These are phyloP conservation scores for Pachycephala philippinensis DNA, from an alignment of 2,113 vertebrate species.

Conservation along the genomic window DNA sequence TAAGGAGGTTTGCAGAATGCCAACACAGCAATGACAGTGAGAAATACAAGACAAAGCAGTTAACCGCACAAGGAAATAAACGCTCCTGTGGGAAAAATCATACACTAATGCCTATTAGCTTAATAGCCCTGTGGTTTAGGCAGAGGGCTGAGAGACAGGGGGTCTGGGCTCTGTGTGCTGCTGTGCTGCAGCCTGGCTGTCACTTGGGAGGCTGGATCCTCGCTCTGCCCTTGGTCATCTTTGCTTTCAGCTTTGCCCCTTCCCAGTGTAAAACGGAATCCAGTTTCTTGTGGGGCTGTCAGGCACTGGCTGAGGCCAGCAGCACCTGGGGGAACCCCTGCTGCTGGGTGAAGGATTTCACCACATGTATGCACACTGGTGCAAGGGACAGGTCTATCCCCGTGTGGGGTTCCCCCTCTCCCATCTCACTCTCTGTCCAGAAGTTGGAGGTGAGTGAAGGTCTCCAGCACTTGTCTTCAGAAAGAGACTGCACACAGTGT, in stretches of 20 bases:
- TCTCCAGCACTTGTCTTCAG: background rate
- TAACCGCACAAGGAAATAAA: constrained; percentile 66
- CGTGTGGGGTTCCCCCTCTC: rapidly evolving
- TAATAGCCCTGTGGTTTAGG: constrained; percentile 62
- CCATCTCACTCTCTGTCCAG: background rate
- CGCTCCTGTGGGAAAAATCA: constrained; percentile 59
- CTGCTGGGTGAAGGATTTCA: background rate
- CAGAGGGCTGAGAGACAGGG: constrained; percentile 14
- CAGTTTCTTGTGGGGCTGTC: background rate
- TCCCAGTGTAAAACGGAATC: background rate
- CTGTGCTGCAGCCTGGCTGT: background rate
- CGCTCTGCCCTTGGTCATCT: background rate
- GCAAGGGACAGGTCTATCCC: background rate
- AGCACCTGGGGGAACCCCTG: rapidly evolving
- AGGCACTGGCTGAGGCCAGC: background rate
- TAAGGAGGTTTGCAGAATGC: constrained; percentile 43
- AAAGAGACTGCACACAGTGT: background rate
- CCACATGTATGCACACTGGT: background rate
- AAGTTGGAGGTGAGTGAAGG: background rate
- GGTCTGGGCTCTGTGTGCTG: background rate
- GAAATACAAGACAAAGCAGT: constrained; percentile 59
- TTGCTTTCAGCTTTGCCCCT: background rate
- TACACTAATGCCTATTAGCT: constrained; percentile 72
- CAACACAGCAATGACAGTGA: constrained; percentile 38
- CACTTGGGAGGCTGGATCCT: background rate